Percentiles rank a stretch among this genome's conserved stretches.
phyloP scores from a whole-genome alignment of 2,797 vertebrate species.

The Gastrophryne carolinensis region DNA sequence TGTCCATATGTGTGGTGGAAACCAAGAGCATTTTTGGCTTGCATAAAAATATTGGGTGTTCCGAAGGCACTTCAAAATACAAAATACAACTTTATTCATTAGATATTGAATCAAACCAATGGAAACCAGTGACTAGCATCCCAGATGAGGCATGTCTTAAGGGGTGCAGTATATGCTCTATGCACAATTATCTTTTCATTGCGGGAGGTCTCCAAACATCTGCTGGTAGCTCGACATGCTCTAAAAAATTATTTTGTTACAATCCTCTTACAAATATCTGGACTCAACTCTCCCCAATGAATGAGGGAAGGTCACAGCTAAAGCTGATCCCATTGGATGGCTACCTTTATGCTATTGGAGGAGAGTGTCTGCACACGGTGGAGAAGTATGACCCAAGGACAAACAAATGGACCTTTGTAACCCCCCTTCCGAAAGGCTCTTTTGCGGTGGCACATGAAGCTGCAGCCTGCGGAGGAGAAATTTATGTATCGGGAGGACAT shows the following conservation, averaged over 20 bases:
- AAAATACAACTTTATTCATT: conserved; percentile 53
- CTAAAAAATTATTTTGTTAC: conserved; percentile 59
- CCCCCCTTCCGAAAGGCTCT: conserved; percentile 50
- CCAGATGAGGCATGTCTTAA: conserved; percentile 53
- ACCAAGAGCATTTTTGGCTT: conserved; percentile 53
- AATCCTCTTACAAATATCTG: conserved; percentile 62
- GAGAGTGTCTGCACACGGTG: conserved; percentile 58
- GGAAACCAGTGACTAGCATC: conserved; percentile 53
- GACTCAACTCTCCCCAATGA: conserved; percentile 59
- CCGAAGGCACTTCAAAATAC: background rate
- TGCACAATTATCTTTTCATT: conserved; percentile 63
- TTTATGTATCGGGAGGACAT: conserved; percentile 56
- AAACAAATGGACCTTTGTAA: conserved; percentile 37
- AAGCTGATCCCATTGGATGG: conserved; percentile 60
- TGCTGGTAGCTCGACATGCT: conserved; percentile 46
- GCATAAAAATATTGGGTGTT: background rate
- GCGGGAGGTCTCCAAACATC: conserved; percentile 60
- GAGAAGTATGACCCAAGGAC: conserved; percentile 53
- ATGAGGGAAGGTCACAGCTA: conserved; percentile 58
- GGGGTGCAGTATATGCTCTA: conserved; percentile 55
- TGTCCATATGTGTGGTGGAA: conserved; percentile 51
- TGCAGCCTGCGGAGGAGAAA: conserved; percentile 58
- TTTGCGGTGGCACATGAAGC: conserved; percentile 63
- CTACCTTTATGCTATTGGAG: conserved; percentile 56
- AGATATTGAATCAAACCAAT: conserved; percentile 41